Conservation (phyloP, 1,140 invertebrate genomes). For the Trichonephila inaurata region DNA sequence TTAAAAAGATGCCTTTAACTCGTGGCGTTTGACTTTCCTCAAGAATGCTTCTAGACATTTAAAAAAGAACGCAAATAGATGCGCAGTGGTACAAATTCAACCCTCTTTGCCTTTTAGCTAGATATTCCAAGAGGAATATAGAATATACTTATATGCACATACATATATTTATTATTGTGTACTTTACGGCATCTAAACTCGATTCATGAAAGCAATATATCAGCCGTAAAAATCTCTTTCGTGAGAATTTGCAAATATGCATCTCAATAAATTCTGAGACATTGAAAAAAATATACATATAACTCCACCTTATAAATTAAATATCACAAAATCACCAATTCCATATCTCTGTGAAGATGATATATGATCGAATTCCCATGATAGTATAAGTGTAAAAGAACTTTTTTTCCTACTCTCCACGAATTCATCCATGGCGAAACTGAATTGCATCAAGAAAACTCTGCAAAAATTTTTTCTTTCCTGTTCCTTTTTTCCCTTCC, state of each 20-base stretch:
- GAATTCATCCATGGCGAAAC: not conserved
- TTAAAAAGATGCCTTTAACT: too few species aligned
- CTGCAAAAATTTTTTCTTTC: not conserved
- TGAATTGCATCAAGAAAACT: not conserved
- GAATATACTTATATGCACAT: too few species aligned
- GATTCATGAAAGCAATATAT: not conserved
- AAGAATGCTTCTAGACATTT: too few species aligned
- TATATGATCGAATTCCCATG: not conserved
- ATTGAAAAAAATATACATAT: not conserved
- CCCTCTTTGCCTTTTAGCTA: too few species aligned
- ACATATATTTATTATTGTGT: not conserved
- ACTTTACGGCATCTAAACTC: not conserved
- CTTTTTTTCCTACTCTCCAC: not conserved
- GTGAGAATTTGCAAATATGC: not conserved
- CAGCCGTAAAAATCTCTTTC: not conserved
- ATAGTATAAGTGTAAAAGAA: not conserved
- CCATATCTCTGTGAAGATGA: not conserved
- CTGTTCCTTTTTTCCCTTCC: not conserved
- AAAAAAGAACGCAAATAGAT: too few species aligned
- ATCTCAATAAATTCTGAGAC: not conserved
- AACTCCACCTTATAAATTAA: not conserved
- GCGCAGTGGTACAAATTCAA: too few species aligned
- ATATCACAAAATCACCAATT: slow-evolving; percentile 25
- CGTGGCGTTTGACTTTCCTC: too few species aligned
- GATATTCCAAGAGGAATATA: too few species aligned